Conservation (phyloP, 2,797 vertebrate species). For the Poeciliopsis paucimaculata region DNA sequence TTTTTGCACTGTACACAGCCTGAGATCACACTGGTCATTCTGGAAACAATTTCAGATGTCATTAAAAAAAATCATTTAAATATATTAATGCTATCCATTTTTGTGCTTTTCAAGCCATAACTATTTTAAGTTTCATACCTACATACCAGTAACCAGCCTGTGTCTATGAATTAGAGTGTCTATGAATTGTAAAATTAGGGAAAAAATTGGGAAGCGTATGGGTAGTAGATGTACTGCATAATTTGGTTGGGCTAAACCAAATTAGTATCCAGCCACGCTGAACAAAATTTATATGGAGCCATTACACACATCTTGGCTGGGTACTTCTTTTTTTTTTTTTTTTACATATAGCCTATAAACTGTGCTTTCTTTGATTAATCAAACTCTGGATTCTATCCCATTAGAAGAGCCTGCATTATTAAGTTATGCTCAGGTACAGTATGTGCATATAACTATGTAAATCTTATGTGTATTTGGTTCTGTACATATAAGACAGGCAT, state of each 20-base stretch:
- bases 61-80: not conserved
- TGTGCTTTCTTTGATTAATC: slow-evolving; percentile 68
- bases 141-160: not conserved
- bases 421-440: slow-evolving; percentile 89
- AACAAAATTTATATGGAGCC: not conserved
- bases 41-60: not conserved
- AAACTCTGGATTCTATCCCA: slow-evolving; percentile 71
- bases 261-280: not conserved
- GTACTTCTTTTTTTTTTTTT: slow-evolving; percentile 11
- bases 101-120: not conserved
- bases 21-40: not conserved
- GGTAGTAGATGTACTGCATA: not conserved
- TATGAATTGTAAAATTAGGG: not conserved
- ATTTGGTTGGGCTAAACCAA: not conserved
- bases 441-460: slow-evolving; percentile 86
- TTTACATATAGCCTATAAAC: slow-evolving; percentile 62
- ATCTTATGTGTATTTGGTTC: slow-evolving; percentile 80
- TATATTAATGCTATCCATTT: not conserved
- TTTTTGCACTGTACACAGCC: not conserved
- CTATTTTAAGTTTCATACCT: not conserved
- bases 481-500: slow-evolving; percentile 77
- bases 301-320: not conserved
- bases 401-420: slow-evolving; percentile 80
- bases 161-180: slow-evolving; percentile 1
- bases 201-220: not conserved